phyloP scores from a whole-genome alignment of 2,113 vertebrate genomes.

The Apteryx owenii region DNA sequence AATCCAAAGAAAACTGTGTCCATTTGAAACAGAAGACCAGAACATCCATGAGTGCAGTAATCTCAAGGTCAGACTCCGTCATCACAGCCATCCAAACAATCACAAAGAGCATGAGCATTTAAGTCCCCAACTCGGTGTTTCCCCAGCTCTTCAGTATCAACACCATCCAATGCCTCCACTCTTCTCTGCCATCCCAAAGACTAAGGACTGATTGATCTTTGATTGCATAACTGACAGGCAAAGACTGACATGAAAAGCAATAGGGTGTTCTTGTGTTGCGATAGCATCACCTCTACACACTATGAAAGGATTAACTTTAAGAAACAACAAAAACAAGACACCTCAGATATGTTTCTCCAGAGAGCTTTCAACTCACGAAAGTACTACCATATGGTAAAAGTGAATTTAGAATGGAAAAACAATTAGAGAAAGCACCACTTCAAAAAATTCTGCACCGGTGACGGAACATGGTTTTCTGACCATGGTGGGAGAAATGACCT shows the following conservation, averaged over 20 bases:
- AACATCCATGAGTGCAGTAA: not conserved
- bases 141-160: not conserved
- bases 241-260: not conserved
- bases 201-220: not conserved
- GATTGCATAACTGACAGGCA: not conserved
- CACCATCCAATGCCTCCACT: not conserved
- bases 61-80: not conserved
- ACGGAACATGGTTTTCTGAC: not conserved
- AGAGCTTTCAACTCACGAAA: not conserved
- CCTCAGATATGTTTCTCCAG: not conserved
- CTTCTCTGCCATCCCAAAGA: not conserved
- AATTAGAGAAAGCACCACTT: not conserved
- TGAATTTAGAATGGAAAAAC: not conserved
- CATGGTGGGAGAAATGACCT: accelerated
- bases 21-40: not conserved
- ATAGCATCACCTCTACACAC: not conserved
- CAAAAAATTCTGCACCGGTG: not conserved
- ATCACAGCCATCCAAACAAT: not conserved
- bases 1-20: not conserved
- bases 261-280: not conserved
- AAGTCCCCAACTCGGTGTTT: not conserved
- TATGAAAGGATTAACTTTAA: not conserved
- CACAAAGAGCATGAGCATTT: not conserved
- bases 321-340: not conserved
- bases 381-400: not conserved